Percentiles rank a stretch among this genome's conserved stretches.
These are phyloP conservation scores for Peromyscus attwateri DNA, from an alignment of 2,797 vertebrate genomes.

Conservation along the genomic window DNA sequence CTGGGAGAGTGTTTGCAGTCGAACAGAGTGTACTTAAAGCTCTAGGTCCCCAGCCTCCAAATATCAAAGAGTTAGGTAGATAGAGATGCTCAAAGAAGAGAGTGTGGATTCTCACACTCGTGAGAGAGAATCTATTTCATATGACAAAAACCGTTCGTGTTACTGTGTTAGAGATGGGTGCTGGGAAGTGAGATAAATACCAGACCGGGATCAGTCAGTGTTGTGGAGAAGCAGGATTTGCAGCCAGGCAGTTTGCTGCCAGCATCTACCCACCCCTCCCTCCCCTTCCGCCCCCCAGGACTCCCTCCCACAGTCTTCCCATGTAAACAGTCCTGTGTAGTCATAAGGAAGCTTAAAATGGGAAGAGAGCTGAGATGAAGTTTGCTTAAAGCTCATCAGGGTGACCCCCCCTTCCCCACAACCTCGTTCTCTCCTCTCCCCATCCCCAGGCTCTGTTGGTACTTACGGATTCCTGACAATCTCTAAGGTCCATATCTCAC, in stretches of 20 bases:
- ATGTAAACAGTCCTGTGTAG: no score
- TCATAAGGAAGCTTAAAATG: background rate
- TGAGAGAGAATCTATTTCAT: background rate
- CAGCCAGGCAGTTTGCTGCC: background rate
- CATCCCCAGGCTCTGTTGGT: no score
- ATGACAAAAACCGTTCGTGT: background rate
- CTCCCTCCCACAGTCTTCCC: background rate
- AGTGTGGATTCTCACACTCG: background rate
- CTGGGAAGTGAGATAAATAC: background rate
- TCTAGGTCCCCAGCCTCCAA: background rate
- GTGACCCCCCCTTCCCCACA: no score
- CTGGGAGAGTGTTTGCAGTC: background rate
- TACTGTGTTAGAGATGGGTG: background rate
- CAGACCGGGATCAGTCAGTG: background rate
- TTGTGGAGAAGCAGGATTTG: background rate
- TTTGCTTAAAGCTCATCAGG: background rate
- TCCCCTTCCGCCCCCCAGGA: rapidly evolving
- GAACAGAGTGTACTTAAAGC: background rate
- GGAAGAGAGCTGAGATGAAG: background rate
- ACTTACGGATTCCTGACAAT: background rate
- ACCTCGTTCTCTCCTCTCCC: background rate
- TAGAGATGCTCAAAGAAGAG: background rate
- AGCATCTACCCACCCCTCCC: background rate
- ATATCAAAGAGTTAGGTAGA: background rate
- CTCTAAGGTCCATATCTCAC: background rate